These are phyloP conservation scores for Heliconius ismenius DNA, from an alignment of 2,888 invertebrate genomes.

Conservation along the genomic window DNA sequence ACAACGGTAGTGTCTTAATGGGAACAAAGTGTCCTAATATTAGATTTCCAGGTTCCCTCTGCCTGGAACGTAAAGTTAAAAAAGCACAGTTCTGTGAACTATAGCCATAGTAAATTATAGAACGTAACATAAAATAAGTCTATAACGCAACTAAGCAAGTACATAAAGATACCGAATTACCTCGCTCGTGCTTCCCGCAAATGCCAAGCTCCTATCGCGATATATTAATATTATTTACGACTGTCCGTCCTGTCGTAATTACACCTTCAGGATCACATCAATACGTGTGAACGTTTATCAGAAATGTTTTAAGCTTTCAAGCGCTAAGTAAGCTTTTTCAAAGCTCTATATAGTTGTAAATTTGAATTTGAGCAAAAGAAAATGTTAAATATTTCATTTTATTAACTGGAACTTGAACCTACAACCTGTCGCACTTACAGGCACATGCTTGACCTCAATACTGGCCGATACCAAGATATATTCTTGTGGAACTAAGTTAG, in stretches of 20 bases:
- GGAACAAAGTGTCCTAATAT: too few species aligned
- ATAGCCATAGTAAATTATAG: neutral
- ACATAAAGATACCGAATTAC: conserved; percentile 62
- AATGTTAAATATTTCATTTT: too few species aligned
- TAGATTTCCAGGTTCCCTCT: too few species aligned
- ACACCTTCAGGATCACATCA: conserved; percentile 46
- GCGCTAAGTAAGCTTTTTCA: neutral
- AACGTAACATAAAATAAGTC: neutral
- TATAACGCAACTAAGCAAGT: conserved; percentile 46
- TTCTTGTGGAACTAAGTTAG: neutral
- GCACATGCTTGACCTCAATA: too few species aligned
- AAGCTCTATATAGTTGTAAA: neutral
- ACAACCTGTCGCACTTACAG: too few species aligned
- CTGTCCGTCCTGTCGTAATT: conserved; percentile 63
- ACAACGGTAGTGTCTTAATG: too few species aligned
- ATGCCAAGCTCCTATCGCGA: conserved; percentile 72
- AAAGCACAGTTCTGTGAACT: too few species aligned
- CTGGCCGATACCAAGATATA: too few species aligned
- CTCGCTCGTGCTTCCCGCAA: conserved; percentile 72
- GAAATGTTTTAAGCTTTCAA: conserved; percentile 28
- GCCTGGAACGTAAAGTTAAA: too few species aligned
- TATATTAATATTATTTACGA: conserved; percentile 80
- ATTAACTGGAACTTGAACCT: too few species aligned
- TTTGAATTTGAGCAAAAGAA: too few species aligned
- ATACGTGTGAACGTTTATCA: conserved; percentile 39